Evolutionary conservation across 2,113 vertebrate genomes (phyloP), one percentile per base, ranked within the genome.

Genomic region (Kryptolebias marmoratus): DNA sequence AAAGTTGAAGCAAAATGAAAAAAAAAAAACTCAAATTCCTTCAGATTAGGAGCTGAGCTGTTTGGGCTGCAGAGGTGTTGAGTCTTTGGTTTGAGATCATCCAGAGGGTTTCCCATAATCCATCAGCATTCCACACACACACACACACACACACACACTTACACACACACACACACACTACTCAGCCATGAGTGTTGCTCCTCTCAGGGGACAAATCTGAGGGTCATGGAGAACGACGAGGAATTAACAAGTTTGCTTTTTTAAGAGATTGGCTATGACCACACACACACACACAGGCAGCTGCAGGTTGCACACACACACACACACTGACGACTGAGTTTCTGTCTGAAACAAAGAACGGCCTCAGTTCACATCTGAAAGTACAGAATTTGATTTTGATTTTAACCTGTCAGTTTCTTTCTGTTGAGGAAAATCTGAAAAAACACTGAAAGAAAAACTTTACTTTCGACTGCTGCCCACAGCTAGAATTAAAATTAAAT

Each of bases 191-290:
- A 95, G 94, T 94, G 93, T 90, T 92, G 86, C 75, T 91, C 90
- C 91, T 95, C 95, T 93, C 95, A 59, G 78, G 94, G 92, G 95
- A 94, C 89, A 94, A 93, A 96, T 96, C 94, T 94, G 95, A 95
- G 94, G 32, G 95, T 95, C 94, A 88, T 93, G 88, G 92, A 93
- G 94, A 95, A 92, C 55, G 94, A 95, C 92, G 76, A 90, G 75
- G 87, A 95, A 95, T 95, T 93, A 93, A 95, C 90, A 89, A 90
- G 94, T 95, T 95, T 94, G 93, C 88, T 83, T 83, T 96, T 87
- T 80, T 81, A 81, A 77, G 66, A 77, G 73, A 81, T 79, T 77
- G 81, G 59, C 52, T 60, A 36, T 18, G 31, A 52, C 22, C 48
- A 55, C 48, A 13, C 31, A 15, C 47, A 49, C 47, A 48, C 15